Base-by-base conservation (phyloP, 2,888 invertebrate genomes). In the Embidobia sp. region DNA sequence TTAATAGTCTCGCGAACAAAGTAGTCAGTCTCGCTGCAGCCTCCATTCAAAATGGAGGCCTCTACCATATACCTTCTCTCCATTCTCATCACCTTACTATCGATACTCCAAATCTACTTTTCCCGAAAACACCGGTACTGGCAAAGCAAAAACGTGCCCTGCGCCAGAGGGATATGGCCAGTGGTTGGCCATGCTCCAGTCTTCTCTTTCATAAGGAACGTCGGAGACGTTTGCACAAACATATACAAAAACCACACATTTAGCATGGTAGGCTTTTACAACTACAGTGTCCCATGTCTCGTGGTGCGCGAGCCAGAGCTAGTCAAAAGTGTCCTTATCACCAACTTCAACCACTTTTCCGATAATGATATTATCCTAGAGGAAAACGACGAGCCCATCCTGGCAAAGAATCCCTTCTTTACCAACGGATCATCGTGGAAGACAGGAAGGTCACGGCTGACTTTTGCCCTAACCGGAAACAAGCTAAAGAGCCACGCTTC, bases 261-360 rank as follows among this genome's bases (percentile, higher is more conserved):
- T 10, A 86, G 86, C 18, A 83, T 85, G 83, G 70, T 85, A 1
- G 85, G 85, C 0, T 78, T 81, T 7, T 85, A 77, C 57, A 73
- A 81, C 31, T 63, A 81, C 3, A 70, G 40, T 7, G 63, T 35
- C 0, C 84, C 83, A 0, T 51, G 70, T 26, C 51, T 84, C 0
- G n/a, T 85, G 6, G 3, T 84, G 0, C 66, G 80, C 3, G 84
- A 84, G 51, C 83, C 83, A 0, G 82, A 83, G 55, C 37, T 84
- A 2, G 67, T 83, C 0, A 85, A 84, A 42, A 61, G 40, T 0
- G 80, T 83, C 1, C 10, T 83, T 4, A 63, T 80, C 1, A 83
- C 77, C 1, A 72, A 81, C 22, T 85, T 84, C 19, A 8, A 61
- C 0, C 81, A 48, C 11, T 85, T 85, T 16, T 57, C 74, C 0